Percentiles rank a stretch among this genome's conserved stretches.
Evolutionary conservation across 1,140 invertebrate species (phyloP).

Genomic region (Caenorhabditis inopinata): DNA sequence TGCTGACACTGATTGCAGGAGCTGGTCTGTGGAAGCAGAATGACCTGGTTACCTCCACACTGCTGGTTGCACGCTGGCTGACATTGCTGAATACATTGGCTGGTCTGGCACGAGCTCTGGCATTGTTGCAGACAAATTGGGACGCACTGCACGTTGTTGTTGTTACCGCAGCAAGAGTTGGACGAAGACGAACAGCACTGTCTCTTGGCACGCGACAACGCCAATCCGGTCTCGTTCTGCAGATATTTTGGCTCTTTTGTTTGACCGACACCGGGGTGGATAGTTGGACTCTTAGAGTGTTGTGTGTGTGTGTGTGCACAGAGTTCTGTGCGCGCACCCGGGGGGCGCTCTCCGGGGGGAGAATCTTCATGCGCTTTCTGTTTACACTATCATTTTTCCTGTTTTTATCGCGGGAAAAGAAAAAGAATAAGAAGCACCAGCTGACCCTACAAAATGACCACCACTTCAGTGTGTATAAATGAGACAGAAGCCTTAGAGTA

Average conservation of each 20-base stretch:
- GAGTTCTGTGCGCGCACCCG: not conserved
- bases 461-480: too few species aligned
- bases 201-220: conserved; percentile 38
- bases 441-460: not conserved
- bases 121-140: conserved; percentile 42
- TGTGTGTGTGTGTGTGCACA: not conserved
- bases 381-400: conserved; percentile 33
- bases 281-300: not conserved
- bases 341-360: not conserved
- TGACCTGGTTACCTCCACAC: conserved; percentile 41
- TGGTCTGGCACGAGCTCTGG: conserved; percentile 5
- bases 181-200: conserved; percentile 36
- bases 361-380: not conserved
- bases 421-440: not conserved
- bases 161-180: conserved; percentile 20
- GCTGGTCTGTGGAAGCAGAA: conserved; percentile 40
- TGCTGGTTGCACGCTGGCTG: conserved; percentile 36
- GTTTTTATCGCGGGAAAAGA: not conserved
- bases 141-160: conserved; percentile 25
- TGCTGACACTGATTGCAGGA: conserved; percentile 35
- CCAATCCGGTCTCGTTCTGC: conserved; percentile 39
- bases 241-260: not conserved
- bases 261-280: not conserved
- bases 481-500: too few species aligned
- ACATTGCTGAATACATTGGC: not conserved